Evolutionary conservation across 2,797 vertebrate species (phyloP).

Genomic region (Australoheros facetus): DNA sequence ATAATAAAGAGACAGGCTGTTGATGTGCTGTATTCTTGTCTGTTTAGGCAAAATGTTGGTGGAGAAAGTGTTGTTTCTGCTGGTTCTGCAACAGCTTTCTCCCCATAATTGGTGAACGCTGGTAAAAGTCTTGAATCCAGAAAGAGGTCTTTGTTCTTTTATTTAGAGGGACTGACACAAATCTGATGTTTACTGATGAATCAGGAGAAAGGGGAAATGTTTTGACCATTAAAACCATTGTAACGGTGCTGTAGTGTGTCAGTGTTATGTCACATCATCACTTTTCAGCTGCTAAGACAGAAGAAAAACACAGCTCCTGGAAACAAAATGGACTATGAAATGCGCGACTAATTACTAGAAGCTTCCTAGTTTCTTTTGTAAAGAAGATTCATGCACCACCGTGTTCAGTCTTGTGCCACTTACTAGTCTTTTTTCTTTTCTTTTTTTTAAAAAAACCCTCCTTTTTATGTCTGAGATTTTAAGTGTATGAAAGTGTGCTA

Average conservation of each 20-base stretch:
- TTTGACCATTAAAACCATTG: constrained; percentile 39
- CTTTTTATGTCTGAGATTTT: not conserved
- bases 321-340: constrained; percentile 3
- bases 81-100: constrained; percentile 40
- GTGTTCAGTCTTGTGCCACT: not conserved
- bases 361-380: not conserved
- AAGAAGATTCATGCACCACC: not conserved
- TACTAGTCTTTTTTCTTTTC: not conserved
- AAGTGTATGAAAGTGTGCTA: not conserved
- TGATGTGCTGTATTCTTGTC: constrained; percentile 20
- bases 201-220: constrained; percentile 16
- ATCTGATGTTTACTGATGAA: constrained; percentile 35
- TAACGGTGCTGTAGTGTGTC: not conserved
- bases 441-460: too few species aligned
- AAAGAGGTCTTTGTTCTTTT: constrained; percentile 14
- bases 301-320: constrained; percentile 3
- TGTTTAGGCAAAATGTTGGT: constrained; percentile 38
- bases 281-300: not conserved
- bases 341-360: not conserved
- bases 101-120: constrained; percentile 50
- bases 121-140: constrained; percentile 24
- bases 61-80: constrained; percentile 31
- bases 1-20: constrained; percentile 24
- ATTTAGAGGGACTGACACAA: constrained; percentile 27
- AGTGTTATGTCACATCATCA: constrained; percentile 6